Conservation (phyloP, 2,113 vertebrate species). For the Morone chrysops region DNA sequence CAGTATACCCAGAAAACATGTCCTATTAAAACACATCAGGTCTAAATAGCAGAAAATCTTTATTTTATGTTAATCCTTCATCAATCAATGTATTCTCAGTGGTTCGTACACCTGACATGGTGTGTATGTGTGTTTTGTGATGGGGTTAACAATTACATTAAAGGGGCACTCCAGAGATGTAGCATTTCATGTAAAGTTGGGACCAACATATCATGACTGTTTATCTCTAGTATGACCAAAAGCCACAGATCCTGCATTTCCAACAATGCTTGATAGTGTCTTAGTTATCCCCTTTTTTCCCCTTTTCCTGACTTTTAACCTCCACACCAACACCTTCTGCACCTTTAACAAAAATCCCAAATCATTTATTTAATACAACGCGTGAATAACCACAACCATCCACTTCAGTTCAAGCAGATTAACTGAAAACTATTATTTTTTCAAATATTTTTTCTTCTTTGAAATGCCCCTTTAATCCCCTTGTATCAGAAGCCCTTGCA, state of each 20-base stretch:
- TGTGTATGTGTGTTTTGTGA: background rate
- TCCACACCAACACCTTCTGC: background rate
- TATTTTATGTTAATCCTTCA: background rate
- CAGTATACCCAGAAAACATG: too few species aligned
- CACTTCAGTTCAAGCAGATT: background rate
- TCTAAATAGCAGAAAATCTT: background rate
- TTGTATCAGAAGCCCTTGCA: conserved; percentile 18
- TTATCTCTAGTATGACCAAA: background rate
- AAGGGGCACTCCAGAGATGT: background rate
- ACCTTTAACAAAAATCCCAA: background rate
- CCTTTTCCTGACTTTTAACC: background rate
- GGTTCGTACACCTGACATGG: background rate
- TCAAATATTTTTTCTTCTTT: background rate
- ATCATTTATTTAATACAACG: background rate
- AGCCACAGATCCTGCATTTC: background rate
- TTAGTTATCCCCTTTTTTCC: background rate
- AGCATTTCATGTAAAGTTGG: background rate
- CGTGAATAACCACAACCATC: background rate
- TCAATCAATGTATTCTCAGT: background rate
- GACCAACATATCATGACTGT: too few species aligned
- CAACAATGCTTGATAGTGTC: background rate
- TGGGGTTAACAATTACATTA: background rate
- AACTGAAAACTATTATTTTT: background rate
- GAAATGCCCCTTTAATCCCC: conserved; percentile 26
- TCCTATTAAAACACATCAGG: background rate